Base-by-base conservation (phyloP, 2,888 invertebrate genomes). In the Arenicola marina region DNA sequence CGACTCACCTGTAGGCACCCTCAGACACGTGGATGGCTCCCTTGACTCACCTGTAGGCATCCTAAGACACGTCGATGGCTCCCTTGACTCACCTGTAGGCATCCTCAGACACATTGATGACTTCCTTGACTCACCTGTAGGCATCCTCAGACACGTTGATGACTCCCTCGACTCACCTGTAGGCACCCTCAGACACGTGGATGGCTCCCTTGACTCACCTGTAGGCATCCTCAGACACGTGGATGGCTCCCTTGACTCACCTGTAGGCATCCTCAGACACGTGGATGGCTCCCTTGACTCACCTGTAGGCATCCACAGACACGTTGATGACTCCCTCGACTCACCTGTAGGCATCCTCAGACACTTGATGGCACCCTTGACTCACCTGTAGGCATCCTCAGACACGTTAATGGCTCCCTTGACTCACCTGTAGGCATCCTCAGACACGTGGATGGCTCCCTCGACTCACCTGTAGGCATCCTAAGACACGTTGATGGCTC, bases 11-110 rank as follows among this genome's bases (percentile, higher is more conserved):
- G 48, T 48, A 53, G 11, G 29, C 29, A 11, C 24, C 92, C 81
- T 93, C 92, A 53, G 94, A 94, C 67, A 95, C 92, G 82, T 95
- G 95, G 74, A 95, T 94, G 75, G 88, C 89, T 28, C 94, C 95
- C 18, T 91, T 90, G 55, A 89, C 88, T 0, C 95, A 48, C 48
- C 24, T 48, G 48, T 48, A 53, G 11, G 29, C 29, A 11, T 34
- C 92, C 81, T 93, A 92, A 53, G 94, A 94, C 67, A 95, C 92
- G 82, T 95, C 95, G 74, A 95, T 94, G 75, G 88, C 89, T 28
- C 94, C 95, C 18, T 91, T 90, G 55, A 89, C 88, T 0, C 95
- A 48, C 48, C 24, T 48, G 48, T 48, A 53, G 11, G 29, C 29
- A 11, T 34, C 92, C 81, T 93, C 92, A 53, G 94, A 94, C 67